Percentiles rank a stretch among this genome's conserved stretches.
These are phyloP conservation scores for Asarcornis scutulata DNA, from an alignment of 2,113 vertebrate genomes.

Conservation along the genomic window DNA sequence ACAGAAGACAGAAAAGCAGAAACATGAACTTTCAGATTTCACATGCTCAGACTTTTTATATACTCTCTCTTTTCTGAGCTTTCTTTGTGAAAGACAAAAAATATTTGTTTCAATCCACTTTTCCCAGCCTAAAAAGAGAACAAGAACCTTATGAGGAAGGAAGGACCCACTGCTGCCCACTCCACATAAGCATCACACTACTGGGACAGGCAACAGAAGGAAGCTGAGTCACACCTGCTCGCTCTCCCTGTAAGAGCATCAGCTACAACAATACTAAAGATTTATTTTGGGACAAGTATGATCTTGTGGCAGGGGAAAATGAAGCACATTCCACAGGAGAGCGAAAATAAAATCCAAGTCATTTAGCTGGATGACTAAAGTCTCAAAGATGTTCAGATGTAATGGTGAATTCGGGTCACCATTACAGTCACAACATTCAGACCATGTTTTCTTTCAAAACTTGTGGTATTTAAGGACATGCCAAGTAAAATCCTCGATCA, in stretches of 20 bases:
- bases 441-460: constrained; percentile 57
- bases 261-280: not conserved
- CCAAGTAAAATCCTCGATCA: constrained; percentile 35
- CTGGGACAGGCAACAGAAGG: constrained; percentile 11
- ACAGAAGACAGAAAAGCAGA: not conserved
- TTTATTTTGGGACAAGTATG: constrained; percentile 53
- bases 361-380: constrained; percentile 32
- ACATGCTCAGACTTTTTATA: not conserved
- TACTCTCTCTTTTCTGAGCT: not conserved
- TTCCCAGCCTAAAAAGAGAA: not conserved
- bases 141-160: not conserved
- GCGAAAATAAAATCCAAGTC: constrained; percentile 42
- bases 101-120: not conserved
- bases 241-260: constrained; percentile 7
- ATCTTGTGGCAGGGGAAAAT: constrained; percentile 36
- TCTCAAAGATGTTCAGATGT: not conserved
- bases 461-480: not conserved
- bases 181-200: not conserved
- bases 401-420: constrained; percentile 51
- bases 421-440: constrained; percentile 39
- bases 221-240: constrained; percentile 38
- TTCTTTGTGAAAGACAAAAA: not conserved
- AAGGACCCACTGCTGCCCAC: not conserved
- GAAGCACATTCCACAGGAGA: not conserved
- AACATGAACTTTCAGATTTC: constrained; percentile 26